These are phyloP conservation scores for Anoplophora glabripennis DNA, from an alignment of 1,140 invertebrate genomes.

Conservation along the genomic window DNA sequence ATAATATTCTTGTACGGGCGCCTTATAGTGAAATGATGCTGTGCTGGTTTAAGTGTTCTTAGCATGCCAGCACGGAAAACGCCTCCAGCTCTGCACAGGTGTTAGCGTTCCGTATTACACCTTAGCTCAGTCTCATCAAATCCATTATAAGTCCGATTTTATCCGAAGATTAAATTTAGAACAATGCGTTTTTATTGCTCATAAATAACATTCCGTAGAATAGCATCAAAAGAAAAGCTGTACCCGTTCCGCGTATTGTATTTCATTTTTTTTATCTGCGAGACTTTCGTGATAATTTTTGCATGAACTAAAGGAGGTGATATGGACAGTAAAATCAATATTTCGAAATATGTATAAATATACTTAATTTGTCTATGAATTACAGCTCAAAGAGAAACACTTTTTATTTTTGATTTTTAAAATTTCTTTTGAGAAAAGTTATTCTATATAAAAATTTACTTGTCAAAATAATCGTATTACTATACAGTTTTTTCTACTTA, in stretches of 20 bases:
- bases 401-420: too few species aligned
- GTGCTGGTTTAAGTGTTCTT: slow-evolving; percentile 28
- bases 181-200: slow-evolving; percentile 34
- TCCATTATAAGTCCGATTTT: slow-evolving; percentile 35
- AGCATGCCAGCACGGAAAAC: slow-evolving; percentile 34
- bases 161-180: slow-evolving; percentile 44
- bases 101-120: slow-evolving; percentile 37
- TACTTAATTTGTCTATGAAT: too few species aligned
- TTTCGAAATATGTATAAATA: too few species aligned
- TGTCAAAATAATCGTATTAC: too few species aligned
- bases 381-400: too few species aligned
- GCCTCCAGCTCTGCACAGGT: slow-evolving; percentile 35
- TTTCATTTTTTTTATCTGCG: neutral
- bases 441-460: too few species aligned
- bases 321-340: too few species aligned
- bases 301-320: neutral
- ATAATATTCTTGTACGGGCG: neutral
- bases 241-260: neutral
- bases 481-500: too few species aligned
- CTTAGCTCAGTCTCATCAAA: slow-evolving; percentile 36
- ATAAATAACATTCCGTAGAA: slow-evolving; percentile 27
- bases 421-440: too few species aligned
- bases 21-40: slow-evolving; percentile 23
- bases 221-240: slow-evolving; percentile 9
- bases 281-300: slow-evolving; percentile 18